Percentiles rank a stretch among this genome's conserved stretches.
These are phyloP conservation scores for Heliangelus exortis DNA, from an alignment of 2,797 vertebrate species.

Conservation along the genomic window DNA sequence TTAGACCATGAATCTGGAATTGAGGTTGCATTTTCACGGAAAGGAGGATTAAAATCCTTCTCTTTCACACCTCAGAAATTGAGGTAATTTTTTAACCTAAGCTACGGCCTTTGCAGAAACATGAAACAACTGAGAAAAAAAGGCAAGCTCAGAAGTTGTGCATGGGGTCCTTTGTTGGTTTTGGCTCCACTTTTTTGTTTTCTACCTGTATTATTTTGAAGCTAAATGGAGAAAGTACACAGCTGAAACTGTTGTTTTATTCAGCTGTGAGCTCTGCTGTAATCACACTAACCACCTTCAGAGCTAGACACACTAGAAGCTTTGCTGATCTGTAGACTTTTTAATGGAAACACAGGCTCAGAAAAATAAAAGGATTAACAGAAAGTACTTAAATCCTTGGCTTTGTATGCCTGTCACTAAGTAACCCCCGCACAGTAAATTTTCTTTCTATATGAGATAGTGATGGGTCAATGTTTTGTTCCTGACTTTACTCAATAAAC, in stretches of 20 bases:
- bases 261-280: not conserved
- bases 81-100: conserved; percentile 5
- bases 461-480: not conserved
- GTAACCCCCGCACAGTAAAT: not conserved
- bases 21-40: not conserved
- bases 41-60: not conserved
- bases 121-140: not conserved
- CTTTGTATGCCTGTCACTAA: not conserved
- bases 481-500: not conserved
- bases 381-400: not conserved
- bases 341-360: not conserved
- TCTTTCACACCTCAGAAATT: not conserved
- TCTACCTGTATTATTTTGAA: not conserved
- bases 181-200: not conserved
- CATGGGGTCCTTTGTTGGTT: not conserved
- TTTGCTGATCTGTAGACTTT: not conserved
- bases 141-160: not conserved
- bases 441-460: not conserved
- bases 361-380: not conserved
- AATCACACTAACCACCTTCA: not conserved
- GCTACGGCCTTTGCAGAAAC: not conserved
- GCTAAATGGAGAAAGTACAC: not conserved
- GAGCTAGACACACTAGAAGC: not conserved
- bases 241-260: not conserved
- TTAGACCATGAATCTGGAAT: not conserved